A percentile compares a stretch with the other conserved stretches of the same genome.
These are phyloP conservation scores for Knipowitschia caucasica DNA, from an alignment of 2,797 vertebrate species.

Conservation along the genomic window DNA sequence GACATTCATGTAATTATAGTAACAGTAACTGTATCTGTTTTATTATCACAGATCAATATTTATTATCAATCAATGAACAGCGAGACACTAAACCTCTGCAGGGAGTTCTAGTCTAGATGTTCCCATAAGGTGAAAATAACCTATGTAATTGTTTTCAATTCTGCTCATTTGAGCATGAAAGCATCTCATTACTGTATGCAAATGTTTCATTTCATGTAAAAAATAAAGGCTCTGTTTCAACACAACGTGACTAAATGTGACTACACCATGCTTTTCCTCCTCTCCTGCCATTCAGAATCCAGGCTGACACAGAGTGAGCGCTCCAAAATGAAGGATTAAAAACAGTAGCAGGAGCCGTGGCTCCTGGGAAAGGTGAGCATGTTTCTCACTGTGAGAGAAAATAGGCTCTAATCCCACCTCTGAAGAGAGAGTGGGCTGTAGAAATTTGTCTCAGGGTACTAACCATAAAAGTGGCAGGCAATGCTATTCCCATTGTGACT, in stretches of 20 bases:
- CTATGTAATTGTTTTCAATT: not conserved
- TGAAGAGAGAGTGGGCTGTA: constrained; percentile 40
- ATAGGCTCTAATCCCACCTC: constrained; percentile 57
- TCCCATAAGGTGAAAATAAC: not conserved
- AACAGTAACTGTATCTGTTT: too few relatives aligned
- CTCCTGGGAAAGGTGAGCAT: constrained; percentile 52
- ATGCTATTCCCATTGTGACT: constrained; percentile 80
- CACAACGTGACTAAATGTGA: constrained; percentile 47
- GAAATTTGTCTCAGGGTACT: constrained; percentile 57
- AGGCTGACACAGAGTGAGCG: constrained; percentile 39
- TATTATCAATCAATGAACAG: not conserved
- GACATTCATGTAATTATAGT: not conserved
- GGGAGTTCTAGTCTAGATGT: not conserved
- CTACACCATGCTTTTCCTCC: constrained; percentile 31
- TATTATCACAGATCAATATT: too few relatives aligned
- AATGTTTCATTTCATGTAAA: constrained; percentile 55
- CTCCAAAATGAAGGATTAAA: constrained; percentile 62
- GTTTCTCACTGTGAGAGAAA: constrained; percentile 52
- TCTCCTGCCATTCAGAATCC: constrained; percentile 45
- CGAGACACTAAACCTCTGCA: not conserved
- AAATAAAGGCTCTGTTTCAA: constrained; percentile 58
- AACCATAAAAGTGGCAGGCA: constrained; percentile 61
- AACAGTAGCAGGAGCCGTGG: constrained; percentile 67
- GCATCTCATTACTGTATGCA: constrained; percentile 68
- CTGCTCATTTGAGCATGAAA: constrained; percentile 9